Evolutionary conservation across 2,113 vertebrate genomes (phyloP), one percentile per base, ranked within the genome.

Genomic region (Peromyscus maniculatus): DNA sequence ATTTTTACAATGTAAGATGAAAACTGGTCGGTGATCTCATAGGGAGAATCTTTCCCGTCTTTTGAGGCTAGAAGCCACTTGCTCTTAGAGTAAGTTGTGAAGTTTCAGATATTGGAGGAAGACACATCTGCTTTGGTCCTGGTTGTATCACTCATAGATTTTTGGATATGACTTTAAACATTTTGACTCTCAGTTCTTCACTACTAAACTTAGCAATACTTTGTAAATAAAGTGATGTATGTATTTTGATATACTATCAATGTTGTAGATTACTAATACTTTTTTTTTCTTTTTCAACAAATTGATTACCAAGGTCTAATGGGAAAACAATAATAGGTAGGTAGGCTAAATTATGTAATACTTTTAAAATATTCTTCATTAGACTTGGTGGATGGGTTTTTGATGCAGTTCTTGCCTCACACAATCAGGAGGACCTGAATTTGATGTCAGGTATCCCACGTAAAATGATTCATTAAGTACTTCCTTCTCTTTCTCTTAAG

Each of bases 201-300:
- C 10, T 11, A 80, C 33, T 92, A 77, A 95, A 77, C 33, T 87
- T 66, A 78, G 57, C 71, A 91, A 79, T n/a, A 94, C 22, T 87
- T 15, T 89, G 13, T 13, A 77, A 66, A 46, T 66, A 7, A 66
- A 62, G 80, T 3, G 7, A 39, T 28, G 12, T 3, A 2, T 39
- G 3, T 82, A 59, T 82, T 82, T 36, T 59, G 78, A 24, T 83
- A 10, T 62, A 26, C 3, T 26, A 39, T 62, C 13, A 4, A 26
- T 39, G 5, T 26, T 59, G 39, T 28, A 36, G 64, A 77, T 78
- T 13, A 26, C 24, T 66, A 91, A 78, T 49, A 52, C 13, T n/a
- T 52, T 5, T 80, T 67, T 19, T 0, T 7, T 33, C 67, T 7
- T 57, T 84, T 55, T 83, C n/a, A 89, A 86, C 3, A 82, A 10